These are phyloP conservation scores for Tylochromis polylepis DNA, from an alignment of 2,113 vertebrate genomes.

Conservation along the genomic window DNA sequence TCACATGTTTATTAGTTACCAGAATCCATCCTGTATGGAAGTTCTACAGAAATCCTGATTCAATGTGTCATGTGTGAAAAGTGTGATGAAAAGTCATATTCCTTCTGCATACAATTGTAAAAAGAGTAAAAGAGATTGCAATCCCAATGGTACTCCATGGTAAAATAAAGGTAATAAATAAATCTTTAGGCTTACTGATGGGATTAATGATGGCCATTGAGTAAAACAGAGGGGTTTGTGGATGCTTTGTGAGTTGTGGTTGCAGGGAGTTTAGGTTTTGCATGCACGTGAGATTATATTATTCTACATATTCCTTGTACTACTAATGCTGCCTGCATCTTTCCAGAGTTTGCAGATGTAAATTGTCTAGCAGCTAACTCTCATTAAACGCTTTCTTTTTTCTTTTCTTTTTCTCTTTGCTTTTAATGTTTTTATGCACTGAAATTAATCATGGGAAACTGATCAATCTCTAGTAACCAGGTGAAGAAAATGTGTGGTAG, in stretches of 20 bases:
- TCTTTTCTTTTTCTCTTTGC: not conserved
- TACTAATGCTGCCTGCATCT: not conserved
- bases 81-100: not conserved
- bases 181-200: not conserved
- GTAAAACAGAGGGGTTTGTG: not conserved
- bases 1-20: constrained; percentile 36
- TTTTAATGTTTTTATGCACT: not conserved
- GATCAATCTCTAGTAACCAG: not conserved
- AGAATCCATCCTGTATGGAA: not conserved
- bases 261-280: not conserved
- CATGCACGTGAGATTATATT: not conserved
- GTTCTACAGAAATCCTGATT: not conserved
- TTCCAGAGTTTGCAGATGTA: not conserved
- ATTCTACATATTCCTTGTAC: not conserved
- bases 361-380: not conserved
- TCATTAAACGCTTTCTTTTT: accelerated
- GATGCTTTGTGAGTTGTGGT: not conserved
- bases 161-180: too few relatives aligned
- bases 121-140: not conserved
- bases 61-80: not conserved
- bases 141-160: too few relatives aligned
- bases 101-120: not conserved
- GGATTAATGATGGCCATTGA: not conserved
- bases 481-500: not conserved
- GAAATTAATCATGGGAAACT: not conserved